These are phyloP conservation scores for Heliocidaris tuberculata DNA, from an alignment of 35 echinoderm and acorn worm genomes.

Conservation along the genomic window DNA sequence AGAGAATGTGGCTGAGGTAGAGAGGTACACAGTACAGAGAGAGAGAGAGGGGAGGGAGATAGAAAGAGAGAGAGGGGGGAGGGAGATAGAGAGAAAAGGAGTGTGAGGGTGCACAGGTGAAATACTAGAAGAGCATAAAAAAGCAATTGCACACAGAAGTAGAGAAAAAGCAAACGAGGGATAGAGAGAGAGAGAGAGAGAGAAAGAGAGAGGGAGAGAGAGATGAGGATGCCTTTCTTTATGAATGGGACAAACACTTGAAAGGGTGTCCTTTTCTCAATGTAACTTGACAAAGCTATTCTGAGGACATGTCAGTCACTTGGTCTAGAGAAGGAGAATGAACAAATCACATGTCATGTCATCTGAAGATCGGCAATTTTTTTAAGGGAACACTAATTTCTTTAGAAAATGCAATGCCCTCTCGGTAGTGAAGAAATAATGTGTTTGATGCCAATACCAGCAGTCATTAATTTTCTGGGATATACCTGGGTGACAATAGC, in stretches of 20 bases:
- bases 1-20: not conserved
- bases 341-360: not conserved
- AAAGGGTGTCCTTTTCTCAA: not conserved
- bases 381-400: not conserved
- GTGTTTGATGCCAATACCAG: not conserved
- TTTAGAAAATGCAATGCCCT: not conserved
- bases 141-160: too few species aligned
- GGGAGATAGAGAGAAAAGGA: not conserved
- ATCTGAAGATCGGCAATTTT: not conserved
- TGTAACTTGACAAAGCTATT: constrained; percentile 10
- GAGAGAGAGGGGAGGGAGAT: not conserved
- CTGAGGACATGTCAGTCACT: not conserved
- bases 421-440: not conserved
- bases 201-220: not conserved
- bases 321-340: not conserved
- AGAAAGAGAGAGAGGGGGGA: not conserved
- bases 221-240: not conserved
- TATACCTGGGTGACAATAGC: not conserved
- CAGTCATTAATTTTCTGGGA: not conserved
- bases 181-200: not conserved
- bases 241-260: not conserved
- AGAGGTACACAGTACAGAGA: not conserved
- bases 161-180: not conserved
- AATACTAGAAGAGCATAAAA: not conserved
- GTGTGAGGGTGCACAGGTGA: not conserved